These are phyloP conservation scores for Acanthoscelides obtectus DNA, from an alignment of 2,888 invertebrate genomes.

Conservation along the genomic window DNA sequence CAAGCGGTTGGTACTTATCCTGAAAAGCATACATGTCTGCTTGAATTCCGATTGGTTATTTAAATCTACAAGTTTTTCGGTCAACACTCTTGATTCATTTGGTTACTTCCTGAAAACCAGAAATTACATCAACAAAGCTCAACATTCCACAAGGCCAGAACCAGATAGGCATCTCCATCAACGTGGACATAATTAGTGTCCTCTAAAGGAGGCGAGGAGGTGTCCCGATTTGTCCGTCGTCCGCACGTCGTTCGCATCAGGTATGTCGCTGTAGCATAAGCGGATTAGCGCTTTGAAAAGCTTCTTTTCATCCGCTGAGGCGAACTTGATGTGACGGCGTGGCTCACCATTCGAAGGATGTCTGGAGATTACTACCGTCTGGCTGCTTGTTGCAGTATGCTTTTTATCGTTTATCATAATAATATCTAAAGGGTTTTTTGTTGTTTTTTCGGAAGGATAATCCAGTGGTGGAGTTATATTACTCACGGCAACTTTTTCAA, in stretches of 20 bases:
- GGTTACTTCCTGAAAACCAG: background rate
- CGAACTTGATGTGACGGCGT: constrained; percentile 23
- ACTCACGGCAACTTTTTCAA: no score
- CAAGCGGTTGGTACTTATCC: background rate
- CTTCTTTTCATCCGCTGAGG: constrained; percentile 22
- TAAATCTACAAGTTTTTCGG: no score
- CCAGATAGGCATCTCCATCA: background rate
- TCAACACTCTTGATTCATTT: no score
- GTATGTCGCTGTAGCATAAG: constrained; percentile 16
- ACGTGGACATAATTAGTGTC: background rate
- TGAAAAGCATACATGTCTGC: no score
- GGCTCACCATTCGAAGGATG: constrained; percentile 21
- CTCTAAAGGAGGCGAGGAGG: background rate
- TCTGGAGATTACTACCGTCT: constrained; percentile 27
- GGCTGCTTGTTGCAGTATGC: no score
- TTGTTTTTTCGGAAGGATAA: constrained; percentile 7
- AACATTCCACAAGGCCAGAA: background rate
- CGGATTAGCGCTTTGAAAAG: constrained; percentile 13
- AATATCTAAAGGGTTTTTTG: constrained; percentile 26
- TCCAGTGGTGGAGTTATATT: background rate
- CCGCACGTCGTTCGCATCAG: constrained; percentile 10
- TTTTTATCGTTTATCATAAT: constrained; percentile 32
- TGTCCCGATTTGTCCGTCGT: background rate
- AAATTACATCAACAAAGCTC: background rate
- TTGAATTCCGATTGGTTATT: no score